Evolutionary conservation across 2,797 vertebrate species (phyloP).

Genomic region (Sparidentex hasta): DNA sequence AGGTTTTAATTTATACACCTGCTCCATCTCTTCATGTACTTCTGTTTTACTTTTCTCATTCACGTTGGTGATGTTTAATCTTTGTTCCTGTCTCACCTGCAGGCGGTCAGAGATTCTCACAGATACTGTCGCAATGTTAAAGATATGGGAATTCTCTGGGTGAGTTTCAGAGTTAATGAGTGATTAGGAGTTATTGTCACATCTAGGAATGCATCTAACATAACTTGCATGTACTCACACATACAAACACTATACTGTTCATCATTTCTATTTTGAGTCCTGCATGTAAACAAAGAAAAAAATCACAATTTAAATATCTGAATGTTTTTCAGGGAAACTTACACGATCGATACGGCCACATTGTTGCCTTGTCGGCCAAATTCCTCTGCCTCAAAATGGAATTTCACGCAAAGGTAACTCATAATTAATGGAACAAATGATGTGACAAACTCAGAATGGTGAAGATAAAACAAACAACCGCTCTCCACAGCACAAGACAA

Average conservation of each 20-base stretch:
- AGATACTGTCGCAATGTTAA: slow-evolving; percentile 90
- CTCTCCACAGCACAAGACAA: slow-evolving; percentile 88
- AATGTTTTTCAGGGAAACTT: slow-evolving; percentile 88
- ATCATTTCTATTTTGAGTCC: neutral
- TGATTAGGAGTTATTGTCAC: too few species aligned
- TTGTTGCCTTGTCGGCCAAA: slow-evolving; percentile 92
- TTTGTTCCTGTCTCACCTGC: slow-evolving; percentile 31
- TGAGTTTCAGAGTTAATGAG: slow-evolving; percentile 75
- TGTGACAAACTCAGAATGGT: neutral
- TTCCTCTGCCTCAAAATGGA: slow-evolving; percentile 93
- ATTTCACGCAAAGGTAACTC: slow-evolving; percentile 92
- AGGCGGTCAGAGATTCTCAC: slow-evolving; percentile 92
- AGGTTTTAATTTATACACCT: slow-evolving; percentile 1
- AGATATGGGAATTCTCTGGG: slow-evolving; percentile 94
- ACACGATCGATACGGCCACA: slow-evolving; percentile 95
- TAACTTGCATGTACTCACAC: too few species aligned
- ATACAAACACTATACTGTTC: too few species aligned
- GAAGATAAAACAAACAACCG: neutral
- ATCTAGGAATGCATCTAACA: too few species aligned
- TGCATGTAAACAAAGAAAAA: neutral
- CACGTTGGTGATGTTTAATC: neutral
- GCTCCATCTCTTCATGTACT: neutral
- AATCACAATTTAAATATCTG: neutral
- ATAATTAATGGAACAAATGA: neutral
- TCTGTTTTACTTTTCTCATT: rapidly evolving